Percentiles rank a stretch among this genome's conserved stretches.
These are phyloP conservation scores for Rhincodon typus DNA, from an alignment of 2,797 vertebrate genomes.

Conservation along the genomic window DNA sequence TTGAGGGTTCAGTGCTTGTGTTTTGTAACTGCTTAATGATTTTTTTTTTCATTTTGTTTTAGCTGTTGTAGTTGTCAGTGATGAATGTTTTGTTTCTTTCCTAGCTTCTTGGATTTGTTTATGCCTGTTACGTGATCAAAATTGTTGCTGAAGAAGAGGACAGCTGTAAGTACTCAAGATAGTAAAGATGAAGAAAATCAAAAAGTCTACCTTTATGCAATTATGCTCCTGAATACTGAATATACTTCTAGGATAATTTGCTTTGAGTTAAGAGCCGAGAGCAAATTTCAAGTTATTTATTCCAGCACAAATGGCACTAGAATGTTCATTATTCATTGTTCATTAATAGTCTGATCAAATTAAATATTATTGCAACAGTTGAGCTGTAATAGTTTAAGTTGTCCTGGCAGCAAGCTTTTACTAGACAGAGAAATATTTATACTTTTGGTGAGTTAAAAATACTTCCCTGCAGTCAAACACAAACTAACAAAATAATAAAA, in stretches of 20 bases:
- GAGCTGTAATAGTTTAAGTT: not conserved
- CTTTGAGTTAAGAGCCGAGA: not conserved
- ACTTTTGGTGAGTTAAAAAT: too few species aligned
- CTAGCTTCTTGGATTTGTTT: conserved; percentile 94
- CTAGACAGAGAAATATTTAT: not conserved
- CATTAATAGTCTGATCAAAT: conserved; percentile 3
- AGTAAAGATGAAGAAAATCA: not conserved
- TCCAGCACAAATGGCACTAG: not conserved
- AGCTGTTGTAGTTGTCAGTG: not conserved
- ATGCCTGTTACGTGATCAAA: conserved; percentile 98
- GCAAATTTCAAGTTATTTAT: not conserved
- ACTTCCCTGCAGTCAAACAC: not conserved
- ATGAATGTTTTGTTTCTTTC: conserved; percentile 55
- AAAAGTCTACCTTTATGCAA: not conserved
- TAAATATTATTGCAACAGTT: not conserved
- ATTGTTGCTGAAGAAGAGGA: conserved; percentile 98
- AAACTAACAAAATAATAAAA: not conserved
- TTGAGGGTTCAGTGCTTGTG: not conserved
- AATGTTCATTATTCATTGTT: conserved; percentile 8
- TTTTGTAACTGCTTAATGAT: not conserved
- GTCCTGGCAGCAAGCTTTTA: not conserved
- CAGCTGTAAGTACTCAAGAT: conserved; percentile 83
- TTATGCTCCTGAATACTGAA: not conserved
- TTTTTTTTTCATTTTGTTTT: not conserved
- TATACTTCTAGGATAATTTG: not conserved